phyloP scores from a whole-genome alignment of 2,888 invertebrate genomes.

The Psylliodes chrysocephalus region DNA sequence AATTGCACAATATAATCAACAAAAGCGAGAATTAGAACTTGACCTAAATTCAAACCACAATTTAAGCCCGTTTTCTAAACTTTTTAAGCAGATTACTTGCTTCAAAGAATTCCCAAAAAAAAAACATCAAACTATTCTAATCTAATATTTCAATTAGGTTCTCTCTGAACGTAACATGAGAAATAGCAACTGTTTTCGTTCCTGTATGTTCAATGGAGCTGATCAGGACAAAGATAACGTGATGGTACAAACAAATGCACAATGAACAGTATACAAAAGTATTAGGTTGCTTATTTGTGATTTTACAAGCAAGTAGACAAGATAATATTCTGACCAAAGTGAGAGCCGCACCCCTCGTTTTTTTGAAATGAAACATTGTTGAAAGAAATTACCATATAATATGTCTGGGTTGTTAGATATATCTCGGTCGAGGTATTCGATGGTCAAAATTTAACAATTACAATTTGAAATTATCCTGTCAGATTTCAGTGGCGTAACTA shows the following conservation, averaged over 20 bases:
- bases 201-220: slow-evolving; percentile 33
- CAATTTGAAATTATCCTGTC: too few species aligned
- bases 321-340: slow-evolving; percentile 44
- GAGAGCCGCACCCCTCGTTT: slow-evolving; percentile 37
- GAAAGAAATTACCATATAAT: slow-evolving; percentile 28
- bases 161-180: slow-evolving; percentile 36
- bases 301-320: slow-evolving; percentile 44
- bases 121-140: slow-evolving; percentile 25
- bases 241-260: slow-evolving; percentile 44
- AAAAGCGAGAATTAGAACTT: slow-evolving; percentile 26
- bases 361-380: slow-evolving; percentile 28
- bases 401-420: background rate
- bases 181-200: slow-evolving; percentile 46
- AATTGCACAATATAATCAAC: slow-evolving; percentile 22
- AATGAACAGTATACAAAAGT: slow-evolving; percentile 46
- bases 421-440: background rate
- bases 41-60: slow-evolving; percentile 39
- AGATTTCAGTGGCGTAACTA: too few species aligned
- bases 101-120: slow-evolving; percentile 32
- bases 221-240: slow-evolving; percentile 42
- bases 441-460: too few species aligned
- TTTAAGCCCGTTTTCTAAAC: slow-evolving; percentile 37
- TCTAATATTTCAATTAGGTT: slow-evolving; percentile 45
- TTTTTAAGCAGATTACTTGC: slow-evolving; percentile 38
- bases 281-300: slow-evolving; percentile 48